Conservation (phyloP, 2,113 vertebrate species). For the Calyptomena viridis region DNA sequence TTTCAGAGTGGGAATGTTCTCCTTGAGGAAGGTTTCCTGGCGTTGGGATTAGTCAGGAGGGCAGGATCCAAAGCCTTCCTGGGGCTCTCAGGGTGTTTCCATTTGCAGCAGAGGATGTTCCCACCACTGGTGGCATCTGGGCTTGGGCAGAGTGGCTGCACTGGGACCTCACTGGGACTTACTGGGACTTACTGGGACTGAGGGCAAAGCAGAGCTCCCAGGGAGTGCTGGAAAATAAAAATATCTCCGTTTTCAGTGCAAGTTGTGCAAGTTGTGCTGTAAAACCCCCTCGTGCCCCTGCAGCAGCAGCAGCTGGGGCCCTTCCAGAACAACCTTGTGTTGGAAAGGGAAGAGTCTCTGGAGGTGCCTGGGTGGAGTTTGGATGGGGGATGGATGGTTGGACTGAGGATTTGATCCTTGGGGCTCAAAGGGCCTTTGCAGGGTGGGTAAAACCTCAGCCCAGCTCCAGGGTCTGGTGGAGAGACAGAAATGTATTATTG, state of each 20-base stretch:
- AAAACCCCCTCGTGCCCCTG: background rate
- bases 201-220: background rate
- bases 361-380: background rate
- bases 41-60: background rate
- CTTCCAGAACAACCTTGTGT: background rate
- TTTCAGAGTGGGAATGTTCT: background rate
- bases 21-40: too few relatives aligned
- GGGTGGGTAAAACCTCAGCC: background rate
- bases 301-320: background rate
- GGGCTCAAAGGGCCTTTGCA: background rate
- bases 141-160: background rate
- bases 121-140: background rate
- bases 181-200: fast-evolving
- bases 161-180: too few relatives aligned
- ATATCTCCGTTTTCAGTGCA: fast-evolving
- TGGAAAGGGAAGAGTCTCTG: background rate
- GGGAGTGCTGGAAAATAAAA: background rate
- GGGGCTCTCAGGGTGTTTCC: background rate
- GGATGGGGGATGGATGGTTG: fast-evolving
- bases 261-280: background rate
- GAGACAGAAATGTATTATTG: too few relatives aligned
- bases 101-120: background rate
- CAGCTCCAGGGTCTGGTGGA: too few relatives aligned
- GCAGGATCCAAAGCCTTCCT: too few relatives aligned
- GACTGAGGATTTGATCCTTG: background rate